These are phyloP conservation scores for Malacoraja senta DNA, from an alignment of 2,797 vertebrate species.

Conservation along the genomic window DNA sequence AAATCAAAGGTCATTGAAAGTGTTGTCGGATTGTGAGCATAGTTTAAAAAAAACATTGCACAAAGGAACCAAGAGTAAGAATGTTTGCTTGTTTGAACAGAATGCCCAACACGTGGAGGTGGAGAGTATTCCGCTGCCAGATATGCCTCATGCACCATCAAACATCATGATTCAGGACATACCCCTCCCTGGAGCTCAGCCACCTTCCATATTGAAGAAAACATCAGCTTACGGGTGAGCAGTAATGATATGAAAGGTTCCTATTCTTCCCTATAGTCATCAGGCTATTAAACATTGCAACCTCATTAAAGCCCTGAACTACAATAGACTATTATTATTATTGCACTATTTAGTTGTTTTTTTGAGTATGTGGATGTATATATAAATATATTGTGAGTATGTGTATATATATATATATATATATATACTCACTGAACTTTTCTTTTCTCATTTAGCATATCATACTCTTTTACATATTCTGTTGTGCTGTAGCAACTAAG, in stretches of 20 bases:
- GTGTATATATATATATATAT: too few species aligned
- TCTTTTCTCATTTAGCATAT: too few species aligned
- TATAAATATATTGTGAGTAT: too few species aligned
- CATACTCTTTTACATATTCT: too few species aligned
- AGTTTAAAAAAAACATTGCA: not conserved
- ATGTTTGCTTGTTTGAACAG: conserved; percentile 51
- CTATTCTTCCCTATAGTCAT: not conserved
- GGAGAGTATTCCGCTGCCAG: conserved; percentile 94
- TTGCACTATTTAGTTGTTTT: too few species aligned
- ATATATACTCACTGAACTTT: too few species aligned
- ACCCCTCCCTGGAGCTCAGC: conserved; percentile 88
- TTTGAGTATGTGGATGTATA: too few species aligned
- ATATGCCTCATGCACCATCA: conserved; percentile 96
- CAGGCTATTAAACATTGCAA: too few species aligned
- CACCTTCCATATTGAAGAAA: conserved; percentile 94
- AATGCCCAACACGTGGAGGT: conserved; percentile 96
- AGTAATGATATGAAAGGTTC: not conserved
- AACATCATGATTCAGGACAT: conserved; percentile 97
- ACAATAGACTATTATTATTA: too few species aligned
- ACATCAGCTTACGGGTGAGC: conserved; percentile 77
- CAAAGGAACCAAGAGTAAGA: not conserved
- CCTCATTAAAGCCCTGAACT: too few species aligned
- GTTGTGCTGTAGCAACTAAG: too few species aligned
- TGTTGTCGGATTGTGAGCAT: not conserved
- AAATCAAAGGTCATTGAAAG: not conserved